A percentile compares a stretch with the other conserved stretches of the same genome.
Conservation (phyloP, 2,888 invertebrate species). For the Barypeithes pellucidus region DNA sequence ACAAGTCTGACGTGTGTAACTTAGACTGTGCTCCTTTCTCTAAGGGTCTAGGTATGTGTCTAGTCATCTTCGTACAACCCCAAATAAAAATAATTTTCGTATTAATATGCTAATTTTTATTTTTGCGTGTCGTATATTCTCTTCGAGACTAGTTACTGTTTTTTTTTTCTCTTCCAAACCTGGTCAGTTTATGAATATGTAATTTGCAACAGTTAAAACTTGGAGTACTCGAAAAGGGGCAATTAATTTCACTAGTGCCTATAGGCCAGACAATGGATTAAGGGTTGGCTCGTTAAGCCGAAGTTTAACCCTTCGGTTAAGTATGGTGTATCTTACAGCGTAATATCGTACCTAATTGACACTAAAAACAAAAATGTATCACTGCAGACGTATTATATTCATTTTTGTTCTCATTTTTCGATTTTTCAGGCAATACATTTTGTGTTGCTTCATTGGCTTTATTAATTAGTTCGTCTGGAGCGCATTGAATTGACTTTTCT, state of each 20-base stretch:
- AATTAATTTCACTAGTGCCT: constrained; percentile 58
- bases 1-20: constrained; percentile 14
- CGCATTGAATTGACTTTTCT: too few species aligned
- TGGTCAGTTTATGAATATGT: constrained; percentile 59
- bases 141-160: constrained; percentile 48
- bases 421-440: too few species aligned
- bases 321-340: neutral
- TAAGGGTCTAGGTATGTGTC: constrained; percentile 37
- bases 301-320: neutral
- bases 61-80: constrained; percentile 42
- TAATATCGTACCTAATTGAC: too few species aligned
- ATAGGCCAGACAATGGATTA: neutral
- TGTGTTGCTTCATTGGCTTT: too few species aligned
- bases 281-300: constrained; percentile 27
- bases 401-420: too few species aligned
- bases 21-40: constrained; percentile 8
- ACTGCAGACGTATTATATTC: too few species aligned
- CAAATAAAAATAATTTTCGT: constrained; percentile 60
- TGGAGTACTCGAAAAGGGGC: constrained; percentile 56
- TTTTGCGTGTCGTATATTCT: constrained; percentile 45
- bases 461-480: too few species aligned
- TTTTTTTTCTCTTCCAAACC: constrained; percentile 44
- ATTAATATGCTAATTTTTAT: constrained; percentile 60
- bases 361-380: too few species aligned
- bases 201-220: constrained; percentile 58